phyloP scores from a whole-genome alignment of 1,140 invertebrate species.

The Maconellicoccus hirsutus region DNA sequence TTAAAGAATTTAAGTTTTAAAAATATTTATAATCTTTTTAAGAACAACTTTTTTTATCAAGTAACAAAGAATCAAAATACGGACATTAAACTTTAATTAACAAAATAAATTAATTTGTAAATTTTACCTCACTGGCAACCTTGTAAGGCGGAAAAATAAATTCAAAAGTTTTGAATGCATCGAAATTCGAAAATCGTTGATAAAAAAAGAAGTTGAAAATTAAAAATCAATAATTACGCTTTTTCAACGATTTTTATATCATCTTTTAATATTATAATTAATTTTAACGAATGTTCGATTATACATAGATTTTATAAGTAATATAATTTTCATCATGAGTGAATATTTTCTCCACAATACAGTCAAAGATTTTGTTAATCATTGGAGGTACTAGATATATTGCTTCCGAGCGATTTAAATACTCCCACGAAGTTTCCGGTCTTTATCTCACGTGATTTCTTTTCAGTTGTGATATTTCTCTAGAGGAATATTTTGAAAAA shows the following conservation, averaged over 20 bases:
- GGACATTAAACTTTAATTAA: no score
- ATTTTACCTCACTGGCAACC: background rate
- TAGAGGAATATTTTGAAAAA: background rate
- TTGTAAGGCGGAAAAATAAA: conserved; percentile 1
- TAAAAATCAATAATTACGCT: no score
- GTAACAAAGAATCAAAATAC: no score
- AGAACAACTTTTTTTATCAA: no score
- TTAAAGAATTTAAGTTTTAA: no score
- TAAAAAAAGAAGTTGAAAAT: no score
- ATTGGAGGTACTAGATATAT: background rate
- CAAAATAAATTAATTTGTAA: no score
- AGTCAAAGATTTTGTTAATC: background rate
- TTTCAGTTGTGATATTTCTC: background rate
- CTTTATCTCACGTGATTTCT: background rate
- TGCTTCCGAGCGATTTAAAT: background rate
- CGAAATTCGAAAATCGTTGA: background rate
- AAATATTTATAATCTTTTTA: no score
- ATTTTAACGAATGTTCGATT: no score
- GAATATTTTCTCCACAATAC: background rate
- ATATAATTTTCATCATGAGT: background rate
- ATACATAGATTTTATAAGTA: no score
- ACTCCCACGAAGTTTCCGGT: conserved; percentile 1
- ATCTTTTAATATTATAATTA: no score
- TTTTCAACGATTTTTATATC: no score
- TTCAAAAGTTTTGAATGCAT: background rate